Base-by-base conservation (phyloP, 1,140 invertebrate species). In the Bombus picipes region DNA sequence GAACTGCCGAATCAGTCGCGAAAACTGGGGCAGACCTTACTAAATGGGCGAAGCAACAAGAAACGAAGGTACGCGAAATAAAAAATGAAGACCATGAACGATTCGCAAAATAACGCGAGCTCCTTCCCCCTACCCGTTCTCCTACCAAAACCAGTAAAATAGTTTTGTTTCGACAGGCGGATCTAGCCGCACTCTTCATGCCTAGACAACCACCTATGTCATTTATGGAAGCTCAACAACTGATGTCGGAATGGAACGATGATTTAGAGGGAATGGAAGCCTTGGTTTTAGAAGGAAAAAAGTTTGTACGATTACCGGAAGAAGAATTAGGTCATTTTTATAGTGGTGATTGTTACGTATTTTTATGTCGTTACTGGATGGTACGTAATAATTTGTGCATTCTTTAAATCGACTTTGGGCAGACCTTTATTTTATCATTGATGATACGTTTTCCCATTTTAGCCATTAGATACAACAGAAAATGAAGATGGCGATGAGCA, bases 251-350 rank as follows among this genome's bases (percentile, higher is more conserved):
- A 90, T 99, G 98, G 98, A 99, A 99, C 95, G 98, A 99, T 87
- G 98, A 99, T 95, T 96, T 99, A 75, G 98, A 99, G 93, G 97
- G 97, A 62, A 99, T 99, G 98, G 99, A 99, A 95, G 97, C 98
- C 2, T 99, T 99, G 95, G 99, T 99, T n/a, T 95, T 99, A 73
- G 99, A 99, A 96, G 98, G 98, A 2, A 98, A 98, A 92, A 99
- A 99, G 95, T 99, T 99, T 96, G 98, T 99, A 15, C 96, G 98
- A 28, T 95, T 99, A 74, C 99, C 99, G 0, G 98, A 99, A 94
- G 97, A 99, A 93, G 99, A 99, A 95, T 95, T 99, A 39, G 99
- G 98, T 90, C 96, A 97, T 88, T 99, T 99, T 95, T 98, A 99
- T 94, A 98, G 98, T 83, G 97, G 97, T 89, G 99, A 99, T 94